Evolutionary conservation across 2,888 invertebrate genomes (phyloP).

Genomic region (Diloba caeruleocephala): DNA sequence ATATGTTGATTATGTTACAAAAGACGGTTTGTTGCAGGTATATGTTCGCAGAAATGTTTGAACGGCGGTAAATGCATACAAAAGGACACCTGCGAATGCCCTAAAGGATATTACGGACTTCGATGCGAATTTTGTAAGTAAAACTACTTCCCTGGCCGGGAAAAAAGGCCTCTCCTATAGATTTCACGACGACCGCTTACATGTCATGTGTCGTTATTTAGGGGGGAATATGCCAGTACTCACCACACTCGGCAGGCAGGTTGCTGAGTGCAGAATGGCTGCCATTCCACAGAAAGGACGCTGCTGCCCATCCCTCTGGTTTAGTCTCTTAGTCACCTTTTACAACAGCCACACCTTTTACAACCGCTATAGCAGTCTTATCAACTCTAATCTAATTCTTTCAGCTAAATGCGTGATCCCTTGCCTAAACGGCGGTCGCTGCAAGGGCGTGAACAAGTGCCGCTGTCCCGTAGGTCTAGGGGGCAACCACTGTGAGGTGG

Average conservation of each 20-base stretch:
- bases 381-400: slow-evolving; percentile 17
- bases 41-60: slow-evolving; percentile 96
- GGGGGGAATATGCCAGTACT: too few species aligned
- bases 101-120: slow-evolving; percentile 96
- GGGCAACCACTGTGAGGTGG: slow-evolving; percentile 97
- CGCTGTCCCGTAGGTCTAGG: slow-evolving; percentile 95
- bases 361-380: too few species aligned
- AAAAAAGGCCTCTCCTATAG: too few species aligned
- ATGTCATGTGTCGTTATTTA: too few species aligned
- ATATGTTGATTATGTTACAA: background rate
- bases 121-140: slow-evolving; percentile 97
- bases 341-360: too few species aligned
- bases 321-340: too few species aligned
- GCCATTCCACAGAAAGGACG: too few species aligned
- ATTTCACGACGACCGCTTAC: too few species aligned
- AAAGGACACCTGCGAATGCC: slow-evolving; percentile 97
- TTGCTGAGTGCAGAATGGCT: too few species aligned
- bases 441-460: slow-evolving; percentile 96
- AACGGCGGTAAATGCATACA: slow-evolving; percentile 98
- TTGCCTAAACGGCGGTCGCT: slow-evolving; percentile 96
- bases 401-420: slow-evolving; percentile 97
- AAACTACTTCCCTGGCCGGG: too few species aligned
- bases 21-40: slow-evolving; percentile 89
- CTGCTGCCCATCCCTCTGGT: too few species aligned
- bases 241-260: too few species aligned